Conservation (phyloP, 2,113 vertebrate species). For the Corydoras maculifer region DNA sequence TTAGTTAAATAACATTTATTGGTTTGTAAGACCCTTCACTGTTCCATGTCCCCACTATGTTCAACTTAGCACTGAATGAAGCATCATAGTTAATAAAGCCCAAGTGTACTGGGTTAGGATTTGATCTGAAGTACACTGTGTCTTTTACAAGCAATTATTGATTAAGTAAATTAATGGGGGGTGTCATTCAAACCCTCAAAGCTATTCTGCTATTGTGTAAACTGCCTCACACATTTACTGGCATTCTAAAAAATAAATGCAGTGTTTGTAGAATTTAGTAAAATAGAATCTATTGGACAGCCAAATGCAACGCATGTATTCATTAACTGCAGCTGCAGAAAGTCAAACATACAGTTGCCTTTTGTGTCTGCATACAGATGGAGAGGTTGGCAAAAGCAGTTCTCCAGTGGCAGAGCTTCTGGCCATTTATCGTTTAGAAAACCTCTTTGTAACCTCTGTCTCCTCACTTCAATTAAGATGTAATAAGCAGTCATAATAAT, state of each 20-base stretch:
- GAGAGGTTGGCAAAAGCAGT: constrained; percentile 30
- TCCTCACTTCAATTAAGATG: constrained; percentile 20
- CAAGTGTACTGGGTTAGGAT: constrained; percentile 12
- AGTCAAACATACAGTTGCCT: constrained; percentile 42
- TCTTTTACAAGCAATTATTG: constrained; percentile 32
- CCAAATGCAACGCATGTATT: constrained; percentile 42
- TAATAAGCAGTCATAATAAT: constrained; percentile 22
- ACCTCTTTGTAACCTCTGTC: constrained; percentile 7
- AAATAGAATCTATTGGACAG: constrained; percentile 28
- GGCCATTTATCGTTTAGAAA: constrained; percentile 21
- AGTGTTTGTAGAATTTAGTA: constrained; percentile 24
- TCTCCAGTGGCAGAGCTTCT: constrained; percentile 29
- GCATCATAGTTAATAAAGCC: neutral
- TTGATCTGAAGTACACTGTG: constrained; percentile 35
- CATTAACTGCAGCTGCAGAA: constrained; percentile 45
- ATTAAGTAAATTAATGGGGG: constrained; percentile 28
- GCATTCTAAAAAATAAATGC: constrained; percentile 23
- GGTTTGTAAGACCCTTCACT: constrained; percentile 2
- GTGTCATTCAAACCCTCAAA: neutral
- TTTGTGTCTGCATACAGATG: constrained; percentile 37
- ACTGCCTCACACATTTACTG: constrained; percentile 23
- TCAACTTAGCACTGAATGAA: neutral
- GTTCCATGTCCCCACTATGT: neutral
- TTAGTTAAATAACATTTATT: neutral
- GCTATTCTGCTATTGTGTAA: constrained; percentile 1